Percentiles rank a stretch among this genome's conserved stretches.
Evolutionary conservation across 2,797 vertebrate genomes (phyloP).

Genomic region (Acanthornis magna): DNA sequence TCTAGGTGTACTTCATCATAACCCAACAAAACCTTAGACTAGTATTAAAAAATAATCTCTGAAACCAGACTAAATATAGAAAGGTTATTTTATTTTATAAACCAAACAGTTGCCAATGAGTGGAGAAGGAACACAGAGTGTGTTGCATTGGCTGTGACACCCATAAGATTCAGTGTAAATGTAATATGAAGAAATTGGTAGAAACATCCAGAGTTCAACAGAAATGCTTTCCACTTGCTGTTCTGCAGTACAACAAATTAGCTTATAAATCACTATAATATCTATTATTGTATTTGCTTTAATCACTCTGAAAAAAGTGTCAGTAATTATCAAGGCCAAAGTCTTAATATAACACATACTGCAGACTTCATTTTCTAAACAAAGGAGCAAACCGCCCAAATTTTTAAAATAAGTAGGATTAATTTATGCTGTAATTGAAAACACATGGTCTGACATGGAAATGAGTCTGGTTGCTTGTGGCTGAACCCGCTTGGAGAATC

Average conservation of each 20-base stretch:
- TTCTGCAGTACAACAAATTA: background rate
- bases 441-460: background rate
- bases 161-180: background rate
- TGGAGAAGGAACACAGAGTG: background rate
- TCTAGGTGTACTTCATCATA: background rate
- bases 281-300: background rate
- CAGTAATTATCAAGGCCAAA: background rate
- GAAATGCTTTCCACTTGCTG: background rate
- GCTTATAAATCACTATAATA: background rate
- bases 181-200: background rate
- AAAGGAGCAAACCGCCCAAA: background rate
- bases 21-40: background rate
- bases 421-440: background rate
- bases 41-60: background rate
- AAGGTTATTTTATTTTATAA: background rate
- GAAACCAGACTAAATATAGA: background rate
- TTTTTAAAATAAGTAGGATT: background rate
- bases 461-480: background rate
- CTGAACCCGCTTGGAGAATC: background rate
- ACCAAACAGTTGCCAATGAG: background rate
- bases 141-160: background rate
- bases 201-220: background rate
- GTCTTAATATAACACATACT: background rate
- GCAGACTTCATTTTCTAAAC: background rate
- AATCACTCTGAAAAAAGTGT: background rate